Evolutionary conservation across 2,888 invertebrate species (phyloP), one percentile per base, ranked within the genome.

Genomic region (Drosophila histrio): DNA sequence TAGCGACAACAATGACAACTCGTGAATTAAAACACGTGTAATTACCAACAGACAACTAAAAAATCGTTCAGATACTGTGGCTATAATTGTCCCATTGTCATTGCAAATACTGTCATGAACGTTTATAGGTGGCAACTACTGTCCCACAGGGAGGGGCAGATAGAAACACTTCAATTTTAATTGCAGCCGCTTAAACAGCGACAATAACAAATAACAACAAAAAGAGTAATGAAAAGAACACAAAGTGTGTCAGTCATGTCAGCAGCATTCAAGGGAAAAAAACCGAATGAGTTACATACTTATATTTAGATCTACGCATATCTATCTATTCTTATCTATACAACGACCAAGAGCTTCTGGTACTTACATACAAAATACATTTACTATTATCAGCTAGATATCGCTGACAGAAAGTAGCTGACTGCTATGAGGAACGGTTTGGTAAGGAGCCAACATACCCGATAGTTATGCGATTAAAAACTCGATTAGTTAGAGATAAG

Each of bases 41-140:
- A 79, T 77, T 83, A 67, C 60, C 50, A 49, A 43, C 39, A 65
- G 67, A 65, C 52, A 72, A 68, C 57, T 54, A 44, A n/a, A 63
- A 61, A 63, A 76, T 60, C 59, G 62, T 60, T 60, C 69, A 65
- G 50, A 66, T 76, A 72, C 72, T 57, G 43, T 50, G 58, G 30
- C 69, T 70, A 74, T 82, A 79, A 79, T 83, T 79, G 62, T 68
- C 38, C 61, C 65, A 83, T 79, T 83, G 77, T 71, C 73, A 77
- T 61, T 73, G 79, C 64, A 56, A 68, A 61, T 46, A 47, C 54
- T 52, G 69, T 60, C 26, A 49, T 32, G 21, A 66, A 43, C 41
- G 44, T 44, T 44, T 61, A 60, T 24, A 56, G 54, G 39, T 21
- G 32, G 9, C 30, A 52, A 43, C 50, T 22, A 28, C 28, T 44